These are phyloP conservation scores for Brachionus sp. DNA, from an alignment of 1,140 invertebrate species.

Conservation along the genomic window DNA sequence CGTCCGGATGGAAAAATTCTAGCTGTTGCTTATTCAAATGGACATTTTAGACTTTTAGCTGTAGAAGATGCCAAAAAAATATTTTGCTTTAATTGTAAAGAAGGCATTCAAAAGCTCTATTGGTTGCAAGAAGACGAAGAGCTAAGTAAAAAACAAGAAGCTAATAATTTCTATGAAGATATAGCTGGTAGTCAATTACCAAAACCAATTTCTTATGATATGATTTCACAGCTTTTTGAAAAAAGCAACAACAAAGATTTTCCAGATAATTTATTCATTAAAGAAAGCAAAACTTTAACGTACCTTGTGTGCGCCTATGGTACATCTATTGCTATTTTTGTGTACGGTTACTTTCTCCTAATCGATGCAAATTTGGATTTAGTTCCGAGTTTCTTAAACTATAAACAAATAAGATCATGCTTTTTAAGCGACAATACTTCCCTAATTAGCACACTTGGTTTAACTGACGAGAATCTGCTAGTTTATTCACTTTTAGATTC, in stretches of 20 bases:
- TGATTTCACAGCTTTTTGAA: constrained; percentile 43
- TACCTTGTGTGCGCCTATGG: constrained; percentile 36
- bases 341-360: constrained; percentile 40
- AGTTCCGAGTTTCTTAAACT: constrained; percentile 29
- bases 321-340: constrained; percentile 38
- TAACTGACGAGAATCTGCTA: constrained; percentile 29
- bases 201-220: constrained; percentile 30
- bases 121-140: constrained; percentile 55
- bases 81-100: constrained; percentile 65
- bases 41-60: constrained; percentile 72
- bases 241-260: constrained; percentile 44
- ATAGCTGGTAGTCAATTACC: background rate
- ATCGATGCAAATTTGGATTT: constrained; percentile 41
- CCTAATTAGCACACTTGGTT: constrained; percentile 15
- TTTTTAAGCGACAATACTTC: constrained; percentile 41
- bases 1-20: constrained; percentile 83
- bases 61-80: constrained; percentile 81
- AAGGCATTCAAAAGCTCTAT: constrained; percentile 62
- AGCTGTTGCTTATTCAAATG: constrained; percentile 68
- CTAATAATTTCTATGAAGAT: constrained; percentile 30
- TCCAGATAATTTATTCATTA: constrained; percentile 43
- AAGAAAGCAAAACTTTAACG: constrained; percentile 40
- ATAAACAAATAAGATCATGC: constrained; percentile 32
- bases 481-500: constrained; percentile 32
- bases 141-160: background rate